Base-by-base conservation (phyloP, 1,140 invertebrate genomes). In the Conus betulinus region DNA sequence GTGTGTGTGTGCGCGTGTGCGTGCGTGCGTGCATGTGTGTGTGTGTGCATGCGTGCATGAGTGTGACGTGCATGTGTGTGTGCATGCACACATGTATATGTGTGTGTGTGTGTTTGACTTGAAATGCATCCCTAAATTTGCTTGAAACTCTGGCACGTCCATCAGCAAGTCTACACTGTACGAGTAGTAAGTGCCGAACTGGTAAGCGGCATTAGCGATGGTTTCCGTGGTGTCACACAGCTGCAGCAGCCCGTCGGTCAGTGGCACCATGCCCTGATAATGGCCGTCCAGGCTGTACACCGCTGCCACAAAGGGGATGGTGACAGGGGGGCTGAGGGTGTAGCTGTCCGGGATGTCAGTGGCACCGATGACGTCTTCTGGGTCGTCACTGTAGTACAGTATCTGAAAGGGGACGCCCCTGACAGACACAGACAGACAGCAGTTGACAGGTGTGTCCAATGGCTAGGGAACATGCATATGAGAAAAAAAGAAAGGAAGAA, bases 131-230 rank as follows among this genome's bases (percentile, higher is more conserved):
- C 60, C 17, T 63, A 63, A 63, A 13, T 63, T 23, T 71, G 11
- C 20, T n/a, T 71, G 67, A 3, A 71, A 6, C 13, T 23, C 6
- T 71, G 17, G 17, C 0, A 23, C 4, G 67, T 8, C 71, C 76
- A 7, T 15, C 76, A 78, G 39, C 10, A 39, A 51, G 39, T 15
- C 92, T 87, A 93, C 93, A 82, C 89, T 88, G n/a, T 92, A 91
- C 23, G 76, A 85, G 84, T 96, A 95, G 89, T 96, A 96, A 60
- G 96, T 94, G 52, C 96, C 96, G 95, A 97, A 97, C 87, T 94
- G 93, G 84, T 96, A 95, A 94, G 96, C 92, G 95, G 95, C 92
- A 95, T 96, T 89, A 94, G 96, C 90, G 94, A 95, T 88, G 94
- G 92, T 89, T 91, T 94, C 89, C 93, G 96, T 89, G 84, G 94